Conservation (phyloP, 2,797 vertebrate genomes). For the Crocodylus rhombifer region DNA sequence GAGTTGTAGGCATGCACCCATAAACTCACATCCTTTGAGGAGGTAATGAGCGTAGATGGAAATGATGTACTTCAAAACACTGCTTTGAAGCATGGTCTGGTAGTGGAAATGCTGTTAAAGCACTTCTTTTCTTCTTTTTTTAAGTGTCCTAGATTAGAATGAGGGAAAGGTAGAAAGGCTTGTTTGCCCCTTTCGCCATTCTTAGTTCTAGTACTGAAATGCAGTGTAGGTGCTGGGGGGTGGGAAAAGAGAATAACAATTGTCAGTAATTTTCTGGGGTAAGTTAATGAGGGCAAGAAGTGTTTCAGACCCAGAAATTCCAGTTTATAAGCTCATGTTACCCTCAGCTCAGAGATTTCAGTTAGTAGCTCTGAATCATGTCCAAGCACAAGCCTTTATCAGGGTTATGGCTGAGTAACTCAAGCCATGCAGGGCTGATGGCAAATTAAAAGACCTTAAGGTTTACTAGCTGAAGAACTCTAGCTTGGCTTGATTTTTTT, state of each 20-base stretch:
- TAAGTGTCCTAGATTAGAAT: background rate
- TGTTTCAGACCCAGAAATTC: background rate
- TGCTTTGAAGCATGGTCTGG: no score
- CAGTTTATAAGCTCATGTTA: background rate
- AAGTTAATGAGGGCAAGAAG: background rate
- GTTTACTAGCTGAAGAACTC: background rate
- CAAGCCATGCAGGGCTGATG: background rate
- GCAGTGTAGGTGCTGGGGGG: background rate
- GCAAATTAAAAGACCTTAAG: background rate
- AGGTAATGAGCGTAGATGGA: no score
- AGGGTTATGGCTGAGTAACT: background rate
- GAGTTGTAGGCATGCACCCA: no score
- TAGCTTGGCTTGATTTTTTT: background rate
- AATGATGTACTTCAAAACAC: no score
- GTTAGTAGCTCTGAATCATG: background rate
- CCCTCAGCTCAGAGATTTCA: accelerated
- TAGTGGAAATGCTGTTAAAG: no score
- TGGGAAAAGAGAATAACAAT: background rate
- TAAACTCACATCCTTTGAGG: no score
- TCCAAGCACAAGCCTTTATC: background rate
- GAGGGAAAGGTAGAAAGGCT: background rate
- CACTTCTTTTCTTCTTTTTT: no score
- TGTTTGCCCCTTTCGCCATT: background rate
- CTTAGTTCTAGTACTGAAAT: background rate
- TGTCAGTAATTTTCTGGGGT: background rate